Base-by-base conservation (phyloP, 2,888 invertebrate genomes). In the Lacanobia oleracea region DNA sequence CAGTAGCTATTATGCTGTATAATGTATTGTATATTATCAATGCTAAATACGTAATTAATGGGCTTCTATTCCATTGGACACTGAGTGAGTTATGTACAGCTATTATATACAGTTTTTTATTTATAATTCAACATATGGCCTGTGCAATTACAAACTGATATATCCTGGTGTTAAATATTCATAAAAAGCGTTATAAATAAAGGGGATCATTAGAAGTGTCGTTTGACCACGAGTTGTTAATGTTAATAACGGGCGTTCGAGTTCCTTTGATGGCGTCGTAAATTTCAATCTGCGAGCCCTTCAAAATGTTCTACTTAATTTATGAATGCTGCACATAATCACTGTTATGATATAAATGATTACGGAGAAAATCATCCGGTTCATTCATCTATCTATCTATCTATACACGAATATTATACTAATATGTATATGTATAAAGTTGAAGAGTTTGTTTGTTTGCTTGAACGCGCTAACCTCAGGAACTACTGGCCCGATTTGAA, bases 81-180 rank as follows among this genome's bases (percentile, higher is more conserved):
- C 63, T 62, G 72, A 74, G 72, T 79, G 81, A 82, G 77, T 86
- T 86, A 88, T 84, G 81, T 83, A 72, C 57, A 56, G 65, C 84
- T 83, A 89, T 88, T 37, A 51, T 84, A 87, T 75, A 84, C 74
- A 63, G 73, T 71, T 81, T 73, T 84, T 85, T 86, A 88, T 90
- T 88, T 82, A 87, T 87, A 86, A 88, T 89, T 87, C 84, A 88
- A 87, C 86, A 81, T 79, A 85, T 85, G 85, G 75, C 81, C 78
- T 79, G 72, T 78, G 86, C 84, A 87, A 88, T 88, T 86, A 89
- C 85, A 72, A 77, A 74, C 76, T 75, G 67, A 72, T 73, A 74
- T 72, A 65, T 83, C 51, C 64, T 62, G 56, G 56, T 74, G 59
- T 88, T 85, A 82, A 86, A 87, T 87, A 87, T 88, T 87, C 79